Evolutionary conservation across 2,888 invertebrate species (phyloP), one percentile per base, ranked within the genome.

Genomic region (Hermodice carunculata): DNA sequence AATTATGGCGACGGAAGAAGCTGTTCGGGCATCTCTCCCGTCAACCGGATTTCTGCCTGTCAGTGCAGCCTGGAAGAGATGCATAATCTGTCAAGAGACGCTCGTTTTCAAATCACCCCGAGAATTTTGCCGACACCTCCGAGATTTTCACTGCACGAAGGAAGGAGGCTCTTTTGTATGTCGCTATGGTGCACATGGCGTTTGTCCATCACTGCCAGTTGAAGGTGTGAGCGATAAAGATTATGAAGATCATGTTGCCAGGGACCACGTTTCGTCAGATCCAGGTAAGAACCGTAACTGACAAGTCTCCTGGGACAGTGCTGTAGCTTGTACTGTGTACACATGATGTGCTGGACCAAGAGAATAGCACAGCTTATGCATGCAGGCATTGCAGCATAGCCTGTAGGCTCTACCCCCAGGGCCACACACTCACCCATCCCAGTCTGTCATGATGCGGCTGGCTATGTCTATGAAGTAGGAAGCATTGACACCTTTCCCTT

Each of bases 141-240:
- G 93, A 77, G 91, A 91, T 61, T 90, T 91, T 64, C 95, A 95
- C 82, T 93, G 93, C 83, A 91, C 92, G 26, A 91, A 90, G 78
- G 94, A 95, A 87, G 94, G 95, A 61, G 94, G 94, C 31, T 93
- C 94, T 22, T 92, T 91, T 82, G 91, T 94, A 17, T 95, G 95
- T 83, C 92, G 92, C 78, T 96, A 95, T 89, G 95, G 94, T 44
- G 91, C 91, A 81, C 94, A 95, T 87, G 92, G 91, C 60, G 93
- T 95, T 49, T 96, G 95, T 85, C 91, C 92, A 54, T 93, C 93
- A 62, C 87, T 95, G 72, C 95, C 95, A n/a, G 89, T 94, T 79
- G 95, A 95, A 83, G 95, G 95, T 75, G 93, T 95, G 66, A 92
- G 92, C 70, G 94, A 94, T 86, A 90, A 91, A 64, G 95, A 96